Percentiles rank a stretch among this genome's conserved stretches.
Evolutionary conservation across 2,113 vertebrate species (phyloP).

Genomic region (Naja naja): DNA sequence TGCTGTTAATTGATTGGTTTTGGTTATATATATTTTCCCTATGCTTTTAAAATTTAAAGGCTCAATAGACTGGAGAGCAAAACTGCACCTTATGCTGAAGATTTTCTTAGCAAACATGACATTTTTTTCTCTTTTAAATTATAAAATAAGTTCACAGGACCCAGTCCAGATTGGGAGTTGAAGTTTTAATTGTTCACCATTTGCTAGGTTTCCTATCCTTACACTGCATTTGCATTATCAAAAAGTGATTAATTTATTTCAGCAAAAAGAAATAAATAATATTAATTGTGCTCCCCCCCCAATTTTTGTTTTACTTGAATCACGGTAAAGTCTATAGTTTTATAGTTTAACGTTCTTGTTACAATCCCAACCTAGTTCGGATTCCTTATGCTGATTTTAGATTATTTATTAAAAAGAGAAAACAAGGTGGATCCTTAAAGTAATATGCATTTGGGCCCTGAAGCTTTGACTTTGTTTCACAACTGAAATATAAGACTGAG

Average conservation of each 20-base stretch:
- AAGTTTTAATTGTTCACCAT: neutral
- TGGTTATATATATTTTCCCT: slow-evolving; percentile 33
- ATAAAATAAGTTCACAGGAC: neutral
- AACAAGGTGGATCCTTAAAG: neutral
- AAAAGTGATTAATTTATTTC: neutral
- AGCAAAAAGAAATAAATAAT: neutral
- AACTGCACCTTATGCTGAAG: neutral
- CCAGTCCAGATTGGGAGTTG: neutral
- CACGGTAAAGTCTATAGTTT: neutral
- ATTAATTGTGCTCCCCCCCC: neutral
- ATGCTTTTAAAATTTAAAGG: slow-evolving; percentile 9
- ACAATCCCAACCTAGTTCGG: neutral
- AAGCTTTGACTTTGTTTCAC: neutral
- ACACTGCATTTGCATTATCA: neutral
- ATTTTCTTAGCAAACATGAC: neutral
- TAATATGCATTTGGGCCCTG: neutral
- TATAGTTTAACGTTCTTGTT: neutral
- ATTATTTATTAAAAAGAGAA: neutral
- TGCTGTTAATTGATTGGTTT: slow-evolving; percentile 47
- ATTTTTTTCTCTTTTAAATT: neutral
- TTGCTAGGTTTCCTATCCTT: neutral
- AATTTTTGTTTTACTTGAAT: neutral
- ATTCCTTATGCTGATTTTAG: neutral
- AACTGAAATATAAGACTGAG: neutral
- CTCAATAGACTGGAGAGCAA: neutral